Percentiles rank a stretch among this genome's conserved stretches.
phyloP scores from a whole-genome alignment of 92 coral and sea anemone genomes.

The Metridium senile region DNA sequence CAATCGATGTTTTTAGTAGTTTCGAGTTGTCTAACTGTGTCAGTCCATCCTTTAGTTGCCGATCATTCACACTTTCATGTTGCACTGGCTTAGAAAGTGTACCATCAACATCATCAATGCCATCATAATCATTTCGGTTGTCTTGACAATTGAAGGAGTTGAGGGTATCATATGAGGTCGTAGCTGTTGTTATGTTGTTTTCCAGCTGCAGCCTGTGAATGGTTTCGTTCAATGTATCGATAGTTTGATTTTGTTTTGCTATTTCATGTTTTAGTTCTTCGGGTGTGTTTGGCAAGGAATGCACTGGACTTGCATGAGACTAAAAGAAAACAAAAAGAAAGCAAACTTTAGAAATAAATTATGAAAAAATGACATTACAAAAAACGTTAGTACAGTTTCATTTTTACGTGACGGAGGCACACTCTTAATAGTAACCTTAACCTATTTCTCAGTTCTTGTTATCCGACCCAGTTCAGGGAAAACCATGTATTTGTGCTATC shows the following conservation, averaged over 20 bases:
- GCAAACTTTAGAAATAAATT: neutral
- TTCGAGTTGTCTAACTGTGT: slow-evolving; percentile 18
- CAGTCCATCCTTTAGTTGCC: slow-evolving; percentile 14
- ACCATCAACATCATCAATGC: slow-evolving; percentile 32
- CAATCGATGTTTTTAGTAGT: slow-evolving; percentile 47
- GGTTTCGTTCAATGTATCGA: slow-evolving; percentile 25
- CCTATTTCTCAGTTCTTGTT: too few relatives aligned
- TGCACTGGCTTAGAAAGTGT: neutral
- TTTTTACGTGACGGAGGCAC: neutral
- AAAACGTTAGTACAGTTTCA: too few relatives aligned
- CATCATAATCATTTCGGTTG: slow-evolving; percentile 17
- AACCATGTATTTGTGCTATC: too few relatives aligned
- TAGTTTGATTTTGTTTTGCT: slow-evolving; percentile 24
- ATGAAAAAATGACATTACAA: too few relatives aligned
- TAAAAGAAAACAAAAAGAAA: neutral
- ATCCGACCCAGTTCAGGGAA: too few relatives aligned
- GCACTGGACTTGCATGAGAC: slow-evolving; percentile 1
- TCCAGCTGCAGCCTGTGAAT: slow-evolving; percentile 16
- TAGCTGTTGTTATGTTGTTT: neutral
- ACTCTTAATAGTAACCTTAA: too few relatives aligned
- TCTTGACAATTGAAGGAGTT: neutral
- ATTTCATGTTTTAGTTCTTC: slow-evolving; percentile 33
- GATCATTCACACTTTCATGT: neutral
- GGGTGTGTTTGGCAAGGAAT: neutral
- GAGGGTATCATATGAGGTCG: neutral